Conservation (phyloP, 2,113 vertebrate species). For the Balaenoptera acutorostrata region DNA sequence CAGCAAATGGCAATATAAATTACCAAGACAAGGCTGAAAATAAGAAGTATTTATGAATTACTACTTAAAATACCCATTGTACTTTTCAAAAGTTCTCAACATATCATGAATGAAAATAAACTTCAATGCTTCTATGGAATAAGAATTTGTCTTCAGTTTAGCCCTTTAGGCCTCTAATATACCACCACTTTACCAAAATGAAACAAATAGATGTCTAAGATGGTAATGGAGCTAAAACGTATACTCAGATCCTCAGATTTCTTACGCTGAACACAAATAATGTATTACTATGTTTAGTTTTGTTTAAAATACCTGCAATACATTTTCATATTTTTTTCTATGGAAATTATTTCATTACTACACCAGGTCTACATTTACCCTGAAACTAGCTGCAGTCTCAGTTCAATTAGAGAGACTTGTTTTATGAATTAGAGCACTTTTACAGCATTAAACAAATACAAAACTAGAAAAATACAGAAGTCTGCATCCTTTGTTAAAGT, state of each 20-base stretch:
- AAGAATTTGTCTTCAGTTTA: background rate
- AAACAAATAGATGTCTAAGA: background rate
- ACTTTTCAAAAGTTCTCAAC: background rate
- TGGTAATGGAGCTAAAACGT: background rate
- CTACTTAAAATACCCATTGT: background rate
- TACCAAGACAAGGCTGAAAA: background rate
- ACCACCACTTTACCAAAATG: background rate
- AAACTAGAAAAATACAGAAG: slow-evolving; percentile 26
- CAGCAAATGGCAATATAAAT: background rate
- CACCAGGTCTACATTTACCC: background rate
- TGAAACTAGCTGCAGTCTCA: background rate
- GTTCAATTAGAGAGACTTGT: background rate
- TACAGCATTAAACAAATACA: background rate
- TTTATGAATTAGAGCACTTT: background rate
- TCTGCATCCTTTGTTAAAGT: background rate
- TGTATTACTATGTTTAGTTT: background rate
- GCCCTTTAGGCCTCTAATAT: background rate
- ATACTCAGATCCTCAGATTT: background rate
- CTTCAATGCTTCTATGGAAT: background rate
- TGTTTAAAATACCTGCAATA: background rate
- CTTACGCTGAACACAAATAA: background rate
- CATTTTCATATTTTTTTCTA: background rate
- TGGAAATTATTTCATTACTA: background rate
- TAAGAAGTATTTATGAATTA: background rate
- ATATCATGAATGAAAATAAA: slow-evolving; percentile 8